Conservation (phyloP, 1,140 invertebrate species). For the Cherax quadricarinatus region DNA sequence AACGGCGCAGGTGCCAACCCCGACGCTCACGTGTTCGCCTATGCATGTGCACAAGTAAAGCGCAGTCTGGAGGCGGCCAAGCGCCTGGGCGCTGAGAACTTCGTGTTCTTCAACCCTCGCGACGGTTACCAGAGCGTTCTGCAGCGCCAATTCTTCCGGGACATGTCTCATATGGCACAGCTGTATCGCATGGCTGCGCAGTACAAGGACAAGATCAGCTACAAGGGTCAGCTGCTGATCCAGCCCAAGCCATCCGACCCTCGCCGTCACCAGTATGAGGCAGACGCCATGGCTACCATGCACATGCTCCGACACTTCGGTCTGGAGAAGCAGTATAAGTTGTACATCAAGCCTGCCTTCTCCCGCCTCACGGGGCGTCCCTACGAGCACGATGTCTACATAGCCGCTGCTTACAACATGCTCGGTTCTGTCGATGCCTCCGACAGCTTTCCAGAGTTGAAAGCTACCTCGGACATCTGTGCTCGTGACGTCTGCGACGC, state of each 20-base stretch:
- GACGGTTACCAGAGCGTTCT: constrained; percentile 72
- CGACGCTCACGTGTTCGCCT: constrained; percentile 71
- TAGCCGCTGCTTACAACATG: constrained; percentile 70
- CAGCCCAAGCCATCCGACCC: constrained; percentile 71
- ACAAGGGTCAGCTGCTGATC: constrained; percentile 72
- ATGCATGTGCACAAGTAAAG: constrained; percentile 71
- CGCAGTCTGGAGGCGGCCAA: constrained; percentile 67
- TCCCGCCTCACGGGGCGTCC: constrained; percentile 55
- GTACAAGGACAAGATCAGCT: constrained; percentile 72
- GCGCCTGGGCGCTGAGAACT: constrained; percentile 69
- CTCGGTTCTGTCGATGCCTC: constrained; percentile 69
- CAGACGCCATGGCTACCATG: constrained; percentile 65
- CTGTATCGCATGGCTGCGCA: constrained; percentile 72
- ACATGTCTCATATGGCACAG: constrained; percentile 71
- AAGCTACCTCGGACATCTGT: constrained; percentile 50
- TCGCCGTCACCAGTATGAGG: constrained; percentile 71
- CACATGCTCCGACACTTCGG: constrained; percentile 68
- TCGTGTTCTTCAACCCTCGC: constrained; percentile 72
- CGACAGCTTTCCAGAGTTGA: constrained; percentile 53
- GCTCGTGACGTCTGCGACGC: constrained; percentile 60
- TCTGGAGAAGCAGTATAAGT: constrained; percentile 70
- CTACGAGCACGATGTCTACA: constrained; percentile 70
- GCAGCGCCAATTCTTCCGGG: constrained; percentile 69
- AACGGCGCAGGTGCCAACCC: constrained; percentile 72
- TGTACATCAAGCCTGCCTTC: constrained; percentile 70